Evolutionary conservation across 92 coral and sea anemone species (phyloP), one percentile per base, ranked within the genome.

Genomic region (Heteractis magnifica): DNA sequence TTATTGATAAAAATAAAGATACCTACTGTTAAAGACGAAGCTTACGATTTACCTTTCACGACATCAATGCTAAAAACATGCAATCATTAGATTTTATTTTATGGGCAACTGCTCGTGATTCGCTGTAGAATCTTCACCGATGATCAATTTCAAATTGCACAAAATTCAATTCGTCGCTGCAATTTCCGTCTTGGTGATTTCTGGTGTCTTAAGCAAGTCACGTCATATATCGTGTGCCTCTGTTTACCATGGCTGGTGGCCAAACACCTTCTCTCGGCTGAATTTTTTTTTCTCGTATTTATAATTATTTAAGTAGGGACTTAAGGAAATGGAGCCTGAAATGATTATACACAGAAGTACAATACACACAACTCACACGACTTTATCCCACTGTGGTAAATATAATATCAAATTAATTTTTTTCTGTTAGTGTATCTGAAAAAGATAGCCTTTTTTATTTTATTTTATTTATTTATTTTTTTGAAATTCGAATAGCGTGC

Each of bases 171-270:
- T 48, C 65, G 72, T 71, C 64, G 51, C 56, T 14, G 49, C 10
- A 16, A 53, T 49, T 79, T 79, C 82, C 82, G 72, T 23, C 52
- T 44, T 51, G 82, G 73, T 44, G 52, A 58, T 79, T 62, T 79
- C 65, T 71, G 82, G 64, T 79, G 50, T 79, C 73, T 58, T 18
- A 59, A 11, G 19, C 50, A 49, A 79, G 82, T 79, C 82, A 79
- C 82, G 82, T 79, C 58, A 59, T 71, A 41, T 79, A 15, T 60
- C 82, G 82, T 79, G 82, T 56, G 70, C 3, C 26, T 9, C 15
- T 59, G 51, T 79, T 79, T 20, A 79, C 82, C 70, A 18, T 18
- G 65, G 82, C 76, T 34, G 76, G 76, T 72, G 76, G 51, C 44
- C 41, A 34, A 71, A 60, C 60, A 21, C 50, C 12, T 11, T 34